Percentiles rank a stretch among this genome's conserved stretches.
These are phyloP conservation scores for Chymomyza caudatula DNA, from an alignment of 2,888 invertebrate species.

Conservation along the genomic window DNA sequence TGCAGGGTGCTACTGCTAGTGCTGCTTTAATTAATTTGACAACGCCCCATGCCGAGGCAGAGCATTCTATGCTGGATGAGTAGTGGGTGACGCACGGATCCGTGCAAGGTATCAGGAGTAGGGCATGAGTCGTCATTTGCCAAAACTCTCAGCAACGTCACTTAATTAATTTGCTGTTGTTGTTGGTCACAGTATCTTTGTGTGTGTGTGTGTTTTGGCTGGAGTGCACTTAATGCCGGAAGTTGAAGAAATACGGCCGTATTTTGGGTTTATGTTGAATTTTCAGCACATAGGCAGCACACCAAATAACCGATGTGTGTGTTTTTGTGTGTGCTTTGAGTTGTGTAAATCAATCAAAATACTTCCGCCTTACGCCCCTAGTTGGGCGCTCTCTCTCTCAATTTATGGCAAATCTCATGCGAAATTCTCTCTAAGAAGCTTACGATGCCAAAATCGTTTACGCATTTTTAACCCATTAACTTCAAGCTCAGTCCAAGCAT, in stretches of 20 bases:
- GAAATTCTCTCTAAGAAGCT: slow-evolving; percentile 62
- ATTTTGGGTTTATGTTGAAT: slow-evolving; percentile 47
- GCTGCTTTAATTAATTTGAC: slow-evolving; percentile 67
- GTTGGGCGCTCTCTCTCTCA: neutral
- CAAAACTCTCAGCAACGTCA: slow-evolving; percentile 51
- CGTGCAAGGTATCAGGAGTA: neutral
- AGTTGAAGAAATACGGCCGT: slow-evolving; percentile 64
- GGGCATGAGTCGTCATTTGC: neutral
- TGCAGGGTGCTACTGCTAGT: slow-evolving; percentile 23
- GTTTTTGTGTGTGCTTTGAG: slow-evolving; percentile 15
- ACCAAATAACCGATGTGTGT: slow-evolving; percentile 30
- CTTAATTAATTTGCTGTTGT: slow-evolving; percentile 59
- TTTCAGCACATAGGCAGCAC: slow-evolving; percentile 47
- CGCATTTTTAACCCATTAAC: slow-evolving; percentile 69
- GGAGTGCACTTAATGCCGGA: slow-evolving; percentile 59
- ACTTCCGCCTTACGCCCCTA: slow-evolving; percentile 49
- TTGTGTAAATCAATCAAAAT: slow-evolving; percentile 64
- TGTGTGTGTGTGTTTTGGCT: slow-evolving; percentile 7
- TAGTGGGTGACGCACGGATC: neutral
- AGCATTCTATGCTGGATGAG: neutral
- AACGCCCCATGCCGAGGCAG: slow-evolving; percentile 18
- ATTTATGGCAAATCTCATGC: slow-evolving; percentile 38
- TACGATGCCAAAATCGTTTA: slow-evolving; percentile 65
- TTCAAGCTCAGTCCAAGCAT: neutral
- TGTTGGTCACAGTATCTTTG: slow-evolving; percentile 22